Evolutionary conservation across 2,888 invertebrate genomes (phyloP).

Genomic region (Margaritifera margaritifera): DNA sequence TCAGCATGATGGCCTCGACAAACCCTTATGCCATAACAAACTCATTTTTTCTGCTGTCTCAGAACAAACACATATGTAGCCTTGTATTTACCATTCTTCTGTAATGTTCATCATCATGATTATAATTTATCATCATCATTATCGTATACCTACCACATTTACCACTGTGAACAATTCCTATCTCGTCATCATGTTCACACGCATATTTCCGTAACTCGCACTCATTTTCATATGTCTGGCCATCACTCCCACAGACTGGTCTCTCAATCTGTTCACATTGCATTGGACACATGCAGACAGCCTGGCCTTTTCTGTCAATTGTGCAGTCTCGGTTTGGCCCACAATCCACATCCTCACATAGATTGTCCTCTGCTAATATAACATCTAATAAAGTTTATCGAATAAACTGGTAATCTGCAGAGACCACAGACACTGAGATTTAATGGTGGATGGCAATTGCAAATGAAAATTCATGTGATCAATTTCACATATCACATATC

Average conservation of each 20-base stretch:
- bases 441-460: too few species aligned
- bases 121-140: not conserved
- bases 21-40: too few species aligned
- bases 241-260: constrained; percentile 79
- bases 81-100: not conserved
- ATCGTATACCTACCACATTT: constrained; percentile 84
- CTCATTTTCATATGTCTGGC: constrained; percentile 81
- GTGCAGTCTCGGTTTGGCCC: constrained; percentile 86
- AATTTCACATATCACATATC: too few species aligned
- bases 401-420: too few species aligned
- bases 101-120: not conserved
- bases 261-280: constrained; percentile 81
- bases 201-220: constrained; percentile 83
- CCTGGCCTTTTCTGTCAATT: constrained; percentile 86
- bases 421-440: too few species aligned
- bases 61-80: too few species aligned
- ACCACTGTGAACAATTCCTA: constrained; percentile 85
- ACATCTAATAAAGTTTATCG: not conserved
- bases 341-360: constrained; percentile 86
- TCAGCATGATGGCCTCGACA: too few species aligned
- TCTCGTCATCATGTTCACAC: constrained; percentile 82
- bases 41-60: too few species aligned
- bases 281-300: constrained; percentile 88
- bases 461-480: too few species aligned
- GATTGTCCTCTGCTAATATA: constrained; percentile 82